phyloP scores from a whole-genome alignment of 2,797 vertebrate species.

The Staurois parvus region DNA sequence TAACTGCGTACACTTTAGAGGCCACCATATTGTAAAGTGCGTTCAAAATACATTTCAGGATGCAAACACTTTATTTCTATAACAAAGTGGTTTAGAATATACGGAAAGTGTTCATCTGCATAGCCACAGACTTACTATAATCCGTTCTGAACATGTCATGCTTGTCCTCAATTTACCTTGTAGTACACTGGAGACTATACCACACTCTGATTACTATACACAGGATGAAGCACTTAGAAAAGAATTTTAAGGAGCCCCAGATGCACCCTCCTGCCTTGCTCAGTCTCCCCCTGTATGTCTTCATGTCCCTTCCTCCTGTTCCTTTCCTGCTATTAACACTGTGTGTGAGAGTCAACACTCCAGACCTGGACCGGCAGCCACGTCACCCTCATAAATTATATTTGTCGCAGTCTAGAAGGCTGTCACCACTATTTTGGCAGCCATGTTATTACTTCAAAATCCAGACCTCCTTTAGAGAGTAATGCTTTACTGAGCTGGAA shows the following conservation, averaged over 20 bases:
- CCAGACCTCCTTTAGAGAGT: background rate
- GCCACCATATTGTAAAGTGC: background rate
- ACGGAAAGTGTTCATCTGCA: background rate
- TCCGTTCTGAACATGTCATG: background rate
- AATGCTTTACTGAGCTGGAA: background rate
- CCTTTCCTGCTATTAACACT: slow-evolving; percentile 24
- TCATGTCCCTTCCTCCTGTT: slow-evolving; percentile 53
- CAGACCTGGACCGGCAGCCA: slow-evolving; percentile 1
- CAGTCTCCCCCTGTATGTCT: slow-evolving; percentile 46
- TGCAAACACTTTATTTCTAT: background rate
- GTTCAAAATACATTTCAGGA: no score
- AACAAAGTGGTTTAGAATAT: background rate
- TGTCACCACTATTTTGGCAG: background rate
- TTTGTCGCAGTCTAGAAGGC: background rate
- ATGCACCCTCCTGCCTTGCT: slow-evolving; percentile 44
- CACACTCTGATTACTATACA: background rate
- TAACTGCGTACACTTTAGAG: no score
- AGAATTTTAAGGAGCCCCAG: slow-evolving; percentile 23
- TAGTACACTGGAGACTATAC: background rate
- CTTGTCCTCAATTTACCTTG: slow-evolving; percentile 8
- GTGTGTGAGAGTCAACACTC: slow-evolving; percentile 5
- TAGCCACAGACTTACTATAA: background rate
- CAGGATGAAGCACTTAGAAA: background rate
- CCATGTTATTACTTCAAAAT: slow-evolving; percentile 1
- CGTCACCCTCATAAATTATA: background rate